Percentiles rank a stretch among this genome's conserved stretches.
These are phyloP conservation scores for Naso thynnoides DNA, from an alignment of 2,797 vertebrate genomes.

Conservation along the genomic window DNA sequence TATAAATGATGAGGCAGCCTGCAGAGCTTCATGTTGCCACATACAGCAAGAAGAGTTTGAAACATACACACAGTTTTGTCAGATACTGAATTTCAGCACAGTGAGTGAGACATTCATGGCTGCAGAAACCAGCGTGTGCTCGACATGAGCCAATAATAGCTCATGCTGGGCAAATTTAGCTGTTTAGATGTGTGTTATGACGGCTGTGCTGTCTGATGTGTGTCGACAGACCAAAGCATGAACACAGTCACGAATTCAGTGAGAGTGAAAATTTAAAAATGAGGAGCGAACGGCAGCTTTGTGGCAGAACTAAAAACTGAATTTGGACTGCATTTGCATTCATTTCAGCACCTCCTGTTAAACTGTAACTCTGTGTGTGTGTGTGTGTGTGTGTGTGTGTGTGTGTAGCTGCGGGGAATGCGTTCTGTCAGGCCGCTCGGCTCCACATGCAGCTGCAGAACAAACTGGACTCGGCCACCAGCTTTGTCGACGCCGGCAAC, in stretches of 20 bases:
- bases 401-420: constrained; percentile 92
- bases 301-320: background rate
- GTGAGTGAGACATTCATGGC: background rate
- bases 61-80: background rate
- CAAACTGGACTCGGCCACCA: constrained; percentile 96
- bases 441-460: constrained; percentile 99
- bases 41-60: background rate
- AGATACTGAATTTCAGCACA: background rate
- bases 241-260: background rate
- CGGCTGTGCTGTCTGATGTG: constrained; percentile 11
- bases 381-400: constrained; percentile 43
- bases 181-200: constrained; percentile 26
- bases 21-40: background rate
- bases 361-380: constrained; percentile 15
- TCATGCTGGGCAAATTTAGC: constrained; percentile 18
- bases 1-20: constrained; percentile 12
- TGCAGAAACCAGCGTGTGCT: constrained; percentile 22
- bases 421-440: constrained; percentile 96
- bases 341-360: background rate
- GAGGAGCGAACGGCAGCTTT: constrained; percentile 1
- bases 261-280: background rate
- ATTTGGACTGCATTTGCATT: background rate
- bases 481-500: constrained; percentile 97
- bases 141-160: constrained; percentile 41
- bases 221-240: background rate